These are phyloP conservation scores for Dysmachus trigonus DNA, from an alignment of 2,888 invertebrate species.

Conservation along the genomic window DNA sequence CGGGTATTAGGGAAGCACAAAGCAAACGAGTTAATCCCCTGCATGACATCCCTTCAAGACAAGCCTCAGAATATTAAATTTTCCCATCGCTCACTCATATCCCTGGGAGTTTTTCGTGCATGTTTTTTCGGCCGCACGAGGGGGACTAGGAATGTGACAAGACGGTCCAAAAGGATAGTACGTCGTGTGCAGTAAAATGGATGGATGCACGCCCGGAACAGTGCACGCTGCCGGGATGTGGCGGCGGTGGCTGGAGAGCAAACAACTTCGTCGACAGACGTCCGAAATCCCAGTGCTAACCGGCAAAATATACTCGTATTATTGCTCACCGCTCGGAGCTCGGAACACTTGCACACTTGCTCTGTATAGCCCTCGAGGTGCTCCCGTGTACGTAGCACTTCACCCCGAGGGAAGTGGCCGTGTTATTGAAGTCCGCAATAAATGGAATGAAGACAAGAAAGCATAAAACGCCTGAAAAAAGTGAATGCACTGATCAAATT, in stretches of 20 bases:
- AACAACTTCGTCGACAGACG: conserved; percentile 48
- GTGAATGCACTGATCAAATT: conserved; percentile 27
- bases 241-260: conserved; percentile 39
- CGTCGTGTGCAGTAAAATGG: conserved; percentile 26
- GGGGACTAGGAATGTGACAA: conserved; percentile 11
- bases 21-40: conserved; percentile 38
- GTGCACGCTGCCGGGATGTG: conserved; percentile 45
- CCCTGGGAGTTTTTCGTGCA: background rate
- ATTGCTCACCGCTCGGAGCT: conserved; percentile 42
- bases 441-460: conserved; percentile 31
- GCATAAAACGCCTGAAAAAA: background rate
- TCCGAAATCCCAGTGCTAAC: conserved; percentile 43
- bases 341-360: conserved; percentile 45
- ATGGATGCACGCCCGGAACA: conserved; percentile 26
- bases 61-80: conserved; percentile 43
- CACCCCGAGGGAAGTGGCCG: conserved; percentile 12
- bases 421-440: conserved; percentile 30
- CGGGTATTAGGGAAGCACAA: conserved; percentile 33
- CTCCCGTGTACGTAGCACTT: conserved; percentile 8
- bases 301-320: conserved; percentile 24
- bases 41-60: conserved; percentile 40
- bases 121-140: conserved; percentile 12
- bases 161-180: conserved; percentile 14
- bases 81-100: conserved; percentile 38
- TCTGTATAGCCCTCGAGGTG: conserved; percentile 46